Evolutionary conservation across 1,140 invertebrate species (phyloP).

Genomic region (Pogonomyrmex californicus): DNA sequence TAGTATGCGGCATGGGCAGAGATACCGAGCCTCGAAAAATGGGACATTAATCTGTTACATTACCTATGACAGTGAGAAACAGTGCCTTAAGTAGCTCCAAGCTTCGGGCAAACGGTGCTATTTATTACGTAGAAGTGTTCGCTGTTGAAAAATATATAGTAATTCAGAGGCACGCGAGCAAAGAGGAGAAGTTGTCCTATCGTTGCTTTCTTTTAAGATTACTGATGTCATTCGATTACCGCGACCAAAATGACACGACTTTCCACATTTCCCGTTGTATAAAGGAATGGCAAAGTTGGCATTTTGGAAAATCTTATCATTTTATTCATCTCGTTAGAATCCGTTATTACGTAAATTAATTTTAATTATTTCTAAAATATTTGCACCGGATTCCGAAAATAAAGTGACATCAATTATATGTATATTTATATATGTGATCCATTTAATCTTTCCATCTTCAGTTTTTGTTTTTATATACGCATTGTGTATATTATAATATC

Average conservation of each 20-base stretch:
- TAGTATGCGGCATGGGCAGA: constrained; percentile 74
- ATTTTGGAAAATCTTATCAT: background rate
- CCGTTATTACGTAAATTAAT: background rate
- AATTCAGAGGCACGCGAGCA: constrained; percentile 55
- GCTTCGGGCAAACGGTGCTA: constrained; percentile 72
- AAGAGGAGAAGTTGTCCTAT: constrained; percentile 46
- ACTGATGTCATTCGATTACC: constrained; percentile 6
- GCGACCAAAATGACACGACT: background rate
- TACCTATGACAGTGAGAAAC: constrained; percentile 76
- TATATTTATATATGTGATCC: background rate
- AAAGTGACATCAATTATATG: background rate
- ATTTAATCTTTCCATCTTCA: background rate
- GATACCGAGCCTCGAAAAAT: constrained; percentile 76
- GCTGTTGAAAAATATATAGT: constrained; percentile 73
- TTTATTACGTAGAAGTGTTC: constrained; percentile 66
- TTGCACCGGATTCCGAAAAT: background rate
- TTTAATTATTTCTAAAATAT: background rate
- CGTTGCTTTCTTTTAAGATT: constrained; percentile 41
- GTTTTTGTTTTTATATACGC: background rate
- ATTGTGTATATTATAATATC: background rate
- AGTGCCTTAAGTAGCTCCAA: constrained; percentile 73
- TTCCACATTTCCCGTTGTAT: background rate
- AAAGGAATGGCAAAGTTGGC: background rate
- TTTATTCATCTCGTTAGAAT: background rate
- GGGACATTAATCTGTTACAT: constrained; percentile 78